Evolutionary conservation across 2,797 vertebrate genomes (phyloP), one percentile per base, ranked within the genome.

Genomic region (Acanthurus leucopareius): DNA sequence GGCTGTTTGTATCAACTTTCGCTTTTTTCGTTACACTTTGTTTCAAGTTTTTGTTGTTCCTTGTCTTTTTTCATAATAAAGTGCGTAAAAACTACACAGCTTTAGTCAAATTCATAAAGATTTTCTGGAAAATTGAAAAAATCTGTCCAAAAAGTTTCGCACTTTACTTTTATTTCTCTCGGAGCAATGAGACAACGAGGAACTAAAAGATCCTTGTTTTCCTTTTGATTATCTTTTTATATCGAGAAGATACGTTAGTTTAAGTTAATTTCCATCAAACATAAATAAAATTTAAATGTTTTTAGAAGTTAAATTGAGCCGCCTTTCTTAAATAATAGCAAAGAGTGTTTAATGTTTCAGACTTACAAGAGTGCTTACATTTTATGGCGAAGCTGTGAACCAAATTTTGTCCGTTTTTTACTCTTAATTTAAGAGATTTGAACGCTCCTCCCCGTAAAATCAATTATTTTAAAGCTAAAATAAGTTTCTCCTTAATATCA

Each of bases 81-180:
- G 13, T 16, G 14, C 51, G 48, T 20, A 38, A 52, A 52, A 22
- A 38, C 1, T 3, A 49, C 0, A 1, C 38, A 20, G 20, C 10
- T 20, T 2, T 14, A 28, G 1, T 1, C 0, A 22, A 47, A 69
- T 45, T 6, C 3, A 17, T 2, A 0, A 17, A 1, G 8, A 15
- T 6, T 45, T 7, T n/a, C 0, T 15, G 45, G 2, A 15, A 22
- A 14, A 25, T 42, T 62, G 38, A 2, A 51, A 44, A 13, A 1
- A 20, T 42, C 64, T 42, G 15, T 2, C 25, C 32, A n/a, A 8
- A 45, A 72, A 58, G 51, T 32, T 25, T 25, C 1, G 15, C 14
- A 11, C 47, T 40, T 47, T 1, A 17, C 22, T 51, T 63, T 8
- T 1, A 40, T 1, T 44, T 78, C 28, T 35, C 57, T 17, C 2